A percentile compares a stretch with the other conserved stretches of the same genome.
phyloP scores from a whole-genome alignment of 2,113 vertebrate species.

The Tupaia chinensis region DNA sequence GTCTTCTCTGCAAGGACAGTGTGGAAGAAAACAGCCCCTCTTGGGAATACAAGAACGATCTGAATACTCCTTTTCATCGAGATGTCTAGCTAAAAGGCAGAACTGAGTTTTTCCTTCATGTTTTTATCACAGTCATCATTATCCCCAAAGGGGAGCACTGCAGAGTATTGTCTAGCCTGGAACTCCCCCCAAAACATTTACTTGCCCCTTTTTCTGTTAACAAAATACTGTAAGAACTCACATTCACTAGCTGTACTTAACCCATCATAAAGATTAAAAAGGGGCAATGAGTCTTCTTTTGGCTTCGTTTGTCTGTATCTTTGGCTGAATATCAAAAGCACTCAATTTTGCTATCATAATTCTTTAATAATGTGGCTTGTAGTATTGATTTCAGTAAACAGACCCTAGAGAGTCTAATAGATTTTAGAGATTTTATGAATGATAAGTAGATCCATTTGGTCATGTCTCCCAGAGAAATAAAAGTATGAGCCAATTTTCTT shows the following conservation, averaged over 20 bases:
- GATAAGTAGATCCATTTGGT: slow-evolving; percentile 62
- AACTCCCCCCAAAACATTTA: no score
- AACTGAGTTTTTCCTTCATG: background rate
- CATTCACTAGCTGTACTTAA: background rate
- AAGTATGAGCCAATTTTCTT: slow-evolving; percentile 51
- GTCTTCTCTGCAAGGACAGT: background rate
- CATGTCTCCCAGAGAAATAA: slow-evolving; percentile 58
- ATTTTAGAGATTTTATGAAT: slow-evolving; percentile 67
- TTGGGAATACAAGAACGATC: background rate
- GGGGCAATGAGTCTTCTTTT: slow-evolving; percentile 38
- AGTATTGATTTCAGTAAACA: slow-evolving; percentile 75
- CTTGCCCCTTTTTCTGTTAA: background rate
- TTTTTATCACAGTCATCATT: background rate
- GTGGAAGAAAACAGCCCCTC: background rate
- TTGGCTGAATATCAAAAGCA: slow-evolving; percentile 68
- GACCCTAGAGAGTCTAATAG: slow-evolving; percentile 60
- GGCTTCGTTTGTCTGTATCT: slow-evolving; percentile 8
- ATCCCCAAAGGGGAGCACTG: background rate
- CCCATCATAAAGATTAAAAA: slow-evolving; percentile 47
- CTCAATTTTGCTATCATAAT: slow-evolving; percentile 65
- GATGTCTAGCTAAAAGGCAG: background rate
- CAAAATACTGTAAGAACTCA: background rate
- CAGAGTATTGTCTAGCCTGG: background rate
- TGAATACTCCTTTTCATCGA: background rate
- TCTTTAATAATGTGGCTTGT: slow-evolving; percentile 74